phyloP scores from a whole-genome alignment of 2,113 vertebrate species.

The Sitta europaea region DNA sequence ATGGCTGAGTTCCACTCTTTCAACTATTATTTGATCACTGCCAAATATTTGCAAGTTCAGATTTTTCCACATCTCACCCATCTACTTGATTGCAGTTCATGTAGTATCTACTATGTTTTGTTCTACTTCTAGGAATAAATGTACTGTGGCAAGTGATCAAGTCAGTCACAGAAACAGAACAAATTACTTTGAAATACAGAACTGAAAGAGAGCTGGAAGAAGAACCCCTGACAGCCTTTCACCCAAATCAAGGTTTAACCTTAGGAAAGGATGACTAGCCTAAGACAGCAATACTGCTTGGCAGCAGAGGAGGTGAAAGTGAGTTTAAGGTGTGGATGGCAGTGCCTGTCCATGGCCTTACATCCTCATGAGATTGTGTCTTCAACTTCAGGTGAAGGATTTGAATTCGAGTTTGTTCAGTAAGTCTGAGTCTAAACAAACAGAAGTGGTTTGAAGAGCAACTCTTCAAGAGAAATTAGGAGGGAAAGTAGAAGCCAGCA shows the following conservation, averaged over 20 bases:
- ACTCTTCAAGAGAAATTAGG: background rate
- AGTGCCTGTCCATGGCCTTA: background rate
- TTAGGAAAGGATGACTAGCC: slow-evolving; percentile 2
- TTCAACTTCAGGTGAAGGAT: background rate
- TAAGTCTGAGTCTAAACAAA: background rate
- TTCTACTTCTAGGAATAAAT: background rate
- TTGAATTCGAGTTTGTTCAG: background rate
- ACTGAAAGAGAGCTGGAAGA: slow-evolving; percentile 18
- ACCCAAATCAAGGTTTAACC: slow-evolving; percentile 24
- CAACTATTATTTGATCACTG: slow-evolving; percentile 32
- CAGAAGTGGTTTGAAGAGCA: background rate
- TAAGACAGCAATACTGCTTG: background rate
- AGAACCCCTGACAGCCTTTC: background rate
- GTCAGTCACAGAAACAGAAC: background rate
- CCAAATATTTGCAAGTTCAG: slow-evolving; percentile 54
- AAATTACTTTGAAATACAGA: background rate
- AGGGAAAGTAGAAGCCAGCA: background rate
- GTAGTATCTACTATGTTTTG: background rate
- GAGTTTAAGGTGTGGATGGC: slow-evolving; percentile 58
- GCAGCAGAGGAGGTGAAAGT: slow-evolving; percentile 68
- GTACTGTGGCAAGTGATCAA: background rate
- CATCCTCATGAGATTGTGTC: background rate
- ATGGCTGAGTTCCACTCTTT: slow-evolving; percentile 24
- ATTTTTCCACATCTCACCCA: slow-evolving; percentile 13
- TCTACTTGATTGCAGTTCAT: background rate